These are phyloP conservation scores for Himalopsyche kuldschensis DNA, from an alignment of 2,888 invertebrate genomes.

Conservation along the genomic window DNA sequence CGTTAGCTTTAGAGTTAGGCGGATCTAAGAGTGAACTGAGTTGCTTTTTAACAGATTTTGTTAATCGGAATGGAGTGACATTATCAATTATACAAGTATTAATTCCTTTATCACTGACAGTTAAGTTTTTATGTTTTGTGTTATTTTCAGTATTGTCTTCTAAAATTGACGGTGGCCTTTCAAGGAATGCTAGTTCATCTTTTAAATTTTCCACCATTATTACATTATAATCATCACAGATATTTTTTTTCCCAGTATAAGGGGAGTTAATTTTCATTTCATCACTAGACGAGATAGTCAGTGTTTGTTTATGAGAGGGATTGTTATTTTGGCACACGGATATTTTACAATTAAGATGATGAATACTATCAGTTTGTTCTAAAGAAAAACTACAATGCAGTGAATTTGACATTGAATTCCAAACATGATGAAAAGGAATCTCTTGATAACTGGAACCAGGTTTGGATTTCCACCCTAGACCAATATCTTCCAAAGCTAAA, in stretches of 20 bases:
- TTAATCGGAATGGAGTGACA: conserved; percentile 61
- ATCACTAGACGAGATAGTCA: conserved; percentile 28
- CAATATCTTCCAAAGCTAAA: conserved; percentile 76
- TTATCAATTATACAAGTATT: conserved; percentile 63
- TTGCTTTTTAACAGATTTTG: conserved; percentile 59
- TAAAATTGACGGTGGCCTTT: conserved; percentile 43
- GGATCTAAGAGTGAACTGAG: conserved; percentile 78
- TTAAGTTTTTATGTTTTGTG: conserved; percentile 56
- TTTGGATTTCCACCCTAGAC: conserved; percentile 77
- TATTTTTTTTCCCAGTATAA: conserved; percentile 13
- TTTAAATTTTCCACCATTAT: not conserved
- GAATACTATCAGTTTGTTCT: conserved; percentile 66
- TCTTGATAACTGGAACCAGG: conserved; percentile 75
- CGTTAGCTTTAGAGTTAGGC: conserved; percentile 90
- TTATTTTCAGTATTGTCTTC: conserved; percentile 53
- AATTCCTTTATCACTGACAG: conserved; percentile 64
- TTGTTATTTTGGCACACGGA: conserved; percentile 47
- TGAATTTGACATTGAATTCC: conserved; percentile 74
- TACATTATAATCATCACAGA: conserved; percentile 20
- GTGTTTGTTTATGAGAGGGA: conserved; percentile 36
- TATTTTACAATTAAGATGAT: conserved; percentile 58
- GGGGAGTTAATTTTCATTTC: conserved; percentile 25
- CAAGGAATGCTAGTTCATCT: conserved; percentile 51
- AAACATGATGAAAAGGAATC: conserved; percentile 78
- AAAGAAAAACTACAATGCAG: conserved; percentile 83